phyloP scores from a whole-genome alignment of 2,888 invertebrate species.

The Octodonta nipae region DNA sequence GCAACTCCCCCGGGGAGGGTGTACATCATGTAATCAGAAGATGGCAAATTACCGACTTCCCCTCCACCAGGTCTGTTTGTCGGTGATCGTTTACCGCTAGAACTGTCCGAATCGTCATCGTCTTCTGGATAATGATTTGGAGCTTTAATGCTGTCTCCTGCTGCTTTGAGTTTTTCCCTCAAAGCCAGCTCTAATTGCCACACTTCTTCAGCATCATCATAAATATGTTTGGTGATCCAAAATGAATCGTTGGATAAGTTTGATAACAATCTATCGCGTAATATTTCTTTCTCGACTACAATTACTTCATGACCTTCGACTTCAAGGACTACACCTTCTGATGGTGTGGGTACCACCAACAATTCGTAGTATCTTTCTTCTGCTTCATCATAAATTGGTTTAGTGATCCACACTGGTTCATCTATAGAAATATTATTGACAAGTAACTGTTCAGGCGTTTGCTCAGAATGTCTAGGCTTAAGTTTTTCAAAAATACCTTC shows the following conservation, averaged over 20 bases:
- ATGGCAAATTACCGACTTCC: conserved; percentile 8
- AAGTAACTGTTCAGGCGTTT: too few species aligned
- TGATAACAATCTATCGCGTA: too few species aligned
- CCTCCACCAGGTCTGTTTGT: conserved; percentile 15
- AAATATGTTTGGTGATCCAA: conserved; percentile 48
- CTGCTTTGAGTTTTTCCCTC: conserved; percentile 15
- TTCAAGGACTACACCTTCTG: too few species aligned
- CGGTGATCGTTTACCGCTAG: conserved; percentile 40
- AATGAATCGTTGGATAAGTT: conserved; percentile 44
- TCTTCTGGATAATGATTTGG: conserved; percentile 36
- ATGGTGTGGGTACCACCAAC: too few species aligned
- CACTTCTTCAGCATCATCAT: conserved; percentile 52
- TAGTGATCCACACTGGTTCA: conserved; percentile 53
- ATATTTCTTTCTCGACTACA: too few species aligned
- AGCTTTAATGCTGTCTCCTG: conserved; percentile 15
- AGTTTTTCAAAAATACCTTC: too few species aligned
- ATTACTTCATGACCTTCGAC: too few species aligned
- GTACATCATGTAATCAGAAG: conserved; percentile 34
- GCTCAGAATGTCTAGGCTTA: too few species aligned
- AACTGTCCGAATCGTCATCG: conserved; percentile 47
- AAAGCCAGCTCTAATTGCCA: conserved; percentile 28
- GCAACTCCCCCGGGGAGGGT: conserved; percentile 66
- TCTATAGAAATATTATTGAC: too few species aligned
- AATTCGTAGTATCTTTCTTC: too few species aligned
- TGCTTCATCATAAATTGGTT: conserved; percentile 49